A percentile compares a stretch with the other conserved stretches of the same genome.
phyloP scores from a whole-genome alignment of 2,888 invertebrate species.

The Ommatoiulus sabulosus region DNA sequence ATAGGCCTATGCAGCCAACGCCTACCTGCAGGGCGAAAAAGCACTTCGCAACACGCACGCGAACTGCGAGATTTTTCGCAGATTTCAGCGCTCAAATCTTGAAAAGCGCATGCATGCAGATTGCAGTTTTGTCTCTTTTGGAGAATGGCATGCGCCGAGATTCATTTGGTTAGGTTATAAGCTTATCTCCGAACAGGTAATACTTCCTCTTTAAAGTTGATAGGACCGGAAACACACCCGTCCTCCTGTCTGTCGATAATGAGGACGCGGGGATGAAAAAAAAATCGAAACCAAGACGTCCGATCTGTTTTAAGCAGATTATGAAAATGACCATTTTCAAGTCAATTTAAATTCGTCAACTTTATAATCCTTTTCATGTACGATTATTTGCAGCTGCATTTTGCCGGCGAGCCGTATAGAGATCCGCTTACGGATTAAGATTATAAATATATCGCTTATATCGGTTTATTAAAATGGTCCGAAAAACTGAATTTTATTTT shows the following conservation, averaged over 20 bases:
- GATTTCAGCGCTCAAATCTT: slow-evolving; percentile 8
- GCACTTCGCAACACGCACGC: neutral
- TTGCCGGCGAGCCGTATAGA: neutral
- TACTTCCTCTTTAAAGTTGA: slow-evolving; percentile 32
- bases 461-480: neutral
- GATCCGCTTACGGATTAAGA: too few species aligned
- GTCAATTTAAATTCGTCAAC: neutral
- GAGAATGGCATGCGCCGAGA: too few species aligned
- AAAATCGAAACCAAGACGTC: neutral
- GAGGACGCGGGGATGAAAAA: too few species aligned
- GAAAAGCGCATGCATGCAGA: neutral
- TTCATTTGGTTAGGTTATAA: too few species aligned
- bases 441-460: neutral
- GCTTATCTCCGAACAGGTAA: slow-evolving; percentile 8
- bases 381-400: neutral
- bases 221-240: neutral
- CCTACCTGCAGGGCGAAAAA: neutral
- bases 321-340: neutral
- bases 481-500: neutral
- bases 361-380: neutral
- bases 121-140: neutral
- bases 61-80: neutral
- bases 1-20: neutral
- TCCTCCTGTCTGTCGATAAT: neutral
- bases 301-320: slow-evolving; percentile 10